A percentile compares a stretch with the other conserved stretches of the same genome.
Evolutionary conservation across 23 tunicate genomes (phyloP).

Genomic region (Aplidium turbinatum): DNA sequence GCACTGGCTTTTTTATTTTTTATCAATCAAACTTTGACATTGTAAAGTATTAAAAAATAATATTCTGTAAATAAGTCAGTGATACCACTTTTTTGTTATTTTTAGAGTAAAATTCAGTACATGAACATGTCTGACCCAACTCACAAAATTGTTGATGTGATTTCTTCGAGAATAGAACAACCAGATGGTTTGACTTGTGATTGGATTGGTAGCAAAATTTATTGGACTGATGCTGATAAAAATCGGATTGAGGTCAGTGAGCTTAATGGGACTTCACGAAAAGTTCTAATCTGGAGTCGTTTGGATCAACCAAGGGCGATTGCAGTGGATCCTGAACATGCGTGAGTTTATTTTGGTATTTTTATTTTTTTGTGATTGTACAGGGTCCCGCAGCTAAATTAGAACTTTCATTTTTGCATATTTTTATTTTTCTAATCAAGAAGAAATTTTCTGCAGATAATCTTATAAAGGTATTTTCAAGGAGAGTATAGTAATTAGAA

Average conservation of each 20-base stretch:
- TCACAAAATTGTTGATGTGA: slow-evolving; percentile 30
- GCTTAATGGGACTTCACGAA: slow-evolving; percentile 61
- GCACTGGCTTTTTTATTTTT: neutral
- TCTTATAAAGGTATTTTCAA: no score
- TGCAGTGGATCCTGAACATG: slow-evolving; percentile 70
- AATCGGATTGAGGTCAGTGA: slow-evolving; percentile 88
- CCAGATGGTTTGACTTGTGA: slow-evolving; percentile 92
- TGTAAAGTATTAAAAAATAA: neutral
- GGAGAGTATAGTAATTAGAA: no score
- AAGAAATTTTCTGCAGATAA: no score
- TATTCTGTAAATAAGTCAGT: neutral
- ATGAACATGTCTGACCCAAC: slow-evolving; percentile 43
- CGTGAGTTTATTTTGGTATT: slow-evolving; percentile 20
- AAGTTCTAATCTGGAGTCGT: slow-evolving; percentile 70
- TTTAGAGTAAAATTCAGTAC: slow-evolving; percentile 56
- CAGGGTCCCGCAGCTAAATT: no score
- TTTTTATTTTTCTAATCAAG: no score
- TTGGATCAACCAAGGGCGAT: slow-evolving; percentile 87
- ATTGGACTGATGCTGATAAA: slow-evolving; percentile 89
- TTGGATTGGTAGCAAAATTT: slow-evolving; percentile 84
- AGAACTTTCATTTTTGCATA: no score
- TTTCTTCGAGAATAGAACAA: slow-evolving; percentile 46
- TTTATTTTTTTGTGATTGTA: no score
- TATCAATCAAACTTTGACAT: no score
- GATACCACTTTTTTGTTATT: neutral